A percentile compares a stretch with the other conserved stretches of the same genome.
Evolutionary conservation across 1,140 invertebrate genomes (phyloP).

Genomic region (Tetragnatha versicolor): DNA sequence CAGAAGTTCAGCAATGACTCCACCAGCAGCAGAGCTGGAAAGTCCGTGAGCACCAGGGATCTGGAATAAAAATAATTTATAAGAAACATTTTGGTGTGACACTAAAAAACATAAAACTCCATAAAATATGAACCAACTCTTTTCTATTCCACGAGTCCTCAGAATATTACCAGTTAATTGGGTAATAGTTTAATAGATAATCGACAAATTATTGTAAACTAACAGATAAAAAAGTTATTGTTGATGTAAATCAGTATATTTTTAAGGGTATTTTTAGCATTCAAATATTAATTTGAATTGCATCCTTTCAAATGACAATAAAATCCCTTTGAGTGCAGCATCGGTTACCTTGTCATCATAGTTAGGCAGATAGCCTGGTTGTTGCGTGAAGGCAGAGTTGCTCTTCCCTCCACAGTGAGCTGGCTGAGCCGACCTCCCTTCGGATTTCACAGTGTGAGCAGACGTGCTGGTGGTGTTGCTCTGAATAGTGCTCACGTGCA

Average conservation of each 20-base stretch:
- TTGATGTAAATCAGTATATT: neutral
- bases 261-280: neutral
- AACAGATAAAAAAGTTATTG: neutral
- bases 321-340: too few relatives aligned
- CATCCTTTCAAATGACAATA: neutral
- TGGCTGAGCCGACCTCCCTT: slow-evolving; percentile 19
- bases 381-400: slow-evolving; percentile 30
- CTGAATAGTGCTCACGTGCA: slow-evolving; percentile 38
- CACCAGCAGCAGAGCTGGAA: slow-evolving; percentile 49
- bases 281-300: neutral
- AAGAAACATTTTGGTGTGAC: too few relatives aligned
- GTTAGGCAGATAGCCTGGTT: slow-evolving; percentile 20
- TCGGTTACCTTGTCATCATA: slow-evolving; percentile 38
- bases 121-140: too few relatives aligned
- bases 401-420: slow-evolving; percentile 5
- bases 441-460: slow-evolving; percentile 9
- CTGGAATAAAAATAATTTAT: neutral
- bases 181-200: too few relatives aligned
- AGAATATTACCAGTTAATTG: too few relatives aligned
- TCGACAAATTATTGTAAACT: neutral
- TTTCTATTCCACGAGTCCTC: too few relatives aligned
- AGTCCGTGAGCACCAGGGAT: neutral
- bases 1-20: slow-evolving; percentile 63
- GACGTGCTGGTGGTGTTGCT: neutral
- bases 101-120: too few relatives aligned